phyloP scores from a whole-genome alignment of 2,888 invertebrate genomes.

The Acrobeloides nanus region DNA sequence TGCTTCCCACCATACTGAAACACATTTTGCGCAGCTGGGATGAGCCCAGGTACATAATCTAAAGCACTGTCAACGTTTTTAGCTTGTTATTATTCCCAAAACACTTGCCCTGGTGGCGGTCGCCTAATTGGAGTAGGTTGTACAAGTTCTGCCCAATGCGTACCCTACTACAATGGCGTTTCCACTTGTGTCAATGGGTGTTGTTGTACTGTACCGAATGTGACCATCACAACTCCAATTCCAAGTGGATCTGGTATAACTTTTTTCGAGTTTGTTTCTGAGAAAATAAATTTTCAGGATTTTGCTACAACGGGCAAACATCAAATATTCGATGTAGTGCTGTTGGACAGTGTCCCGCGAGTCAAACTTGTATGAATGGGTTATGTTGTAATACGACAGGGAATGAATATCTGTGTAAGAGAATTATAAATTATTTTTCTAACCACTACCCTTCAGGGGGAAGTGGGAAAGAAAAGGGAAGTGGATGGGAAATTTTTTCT shows the following conservation, averaged over 20 bases:
- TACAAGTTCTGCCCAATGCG: slow-evolving; percentile 33
- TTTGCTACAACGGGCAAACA: slow-evolving; percentile 41
- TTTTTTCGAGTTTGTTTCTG: slow-evolving; percentile 5
- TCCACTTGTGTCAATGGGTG: slow-evolving; percentile 37
- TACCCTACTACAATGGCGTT: slow-evolving; percentile 32
- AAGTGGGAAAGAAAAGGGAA: not conserved
- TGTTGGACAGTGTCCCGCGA: slow-evolving; percentile 34
- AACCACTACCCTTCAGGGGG: too few species aligned
- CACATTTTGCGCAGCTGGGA: too few species aligned
- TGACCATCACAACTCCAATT: not conserved
- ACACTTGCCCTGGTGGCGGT: too few species aligned
- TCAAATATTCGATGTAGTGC: slow-evolving; percentile 42
- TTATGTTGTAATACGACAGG: slow-evolving; percentile 43
- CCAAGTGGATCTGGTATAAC: slow-evolving; percentile 7
- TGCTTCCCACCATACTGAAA: too few species aligned
- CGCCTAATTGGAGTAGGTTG: slow-evolving; percentile 35
- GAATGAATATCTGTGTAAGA: slow-evolving; percentile 38
- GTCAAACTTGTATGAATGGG: slow-evolving; percentile 45
- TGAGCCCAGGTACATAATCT: too few species aligned
- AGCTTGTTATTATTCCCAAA: too few species aligned
- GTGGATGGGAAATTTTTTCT: not conserved
- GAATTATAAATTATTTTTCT: not conserved
- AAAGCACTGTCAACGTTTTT: too few species aligned
- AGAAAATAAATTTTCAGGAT: slow-evolving; percentile 25
- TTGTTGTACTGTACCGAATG: slow-evolving; percentile 41